phyloP scores from a whole-genome alignment of 1,140 invertebrate species.

The Subanguina moxae region DNA sequence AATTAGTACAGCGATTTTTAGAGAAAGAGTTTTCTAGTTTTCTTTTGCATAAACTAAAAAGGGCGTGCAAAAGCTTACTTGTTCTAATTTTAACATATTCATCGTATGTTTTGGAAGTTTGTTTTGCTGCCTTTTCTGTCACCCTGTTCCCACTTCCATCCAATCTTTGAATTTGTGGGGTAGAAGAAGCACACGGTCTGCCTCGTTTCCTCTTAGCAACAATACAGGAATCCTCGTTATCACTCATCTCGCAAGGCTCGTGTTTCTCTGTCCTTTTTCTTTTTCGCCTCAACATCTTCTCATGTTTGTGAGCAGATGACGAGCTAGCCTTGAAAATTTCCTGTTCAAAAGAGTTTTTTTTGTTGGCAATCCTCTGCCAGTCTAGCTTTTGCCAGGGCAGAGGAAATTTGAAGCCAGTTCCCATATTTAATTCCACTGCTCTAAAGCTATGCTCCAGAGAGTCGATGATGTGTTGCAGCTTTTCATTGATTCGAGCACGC shows the following conservation, averaged over 20 bases:
- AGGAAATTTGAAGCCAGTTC: slow-evolving; percentile 3
- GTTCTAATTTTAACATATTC: background rate
- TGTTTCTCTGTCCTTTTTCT: background rate
- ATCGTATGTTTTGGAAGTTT: background rate
- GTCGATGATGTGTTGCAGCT: slow-evolving; percentile 3
- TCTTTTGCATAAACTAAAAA: no score
- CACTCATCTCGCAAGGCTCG: background rate
- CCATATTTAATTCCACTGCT: slow-evolving; percentile 10
- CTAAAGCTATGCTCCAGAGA: slow-evolving; percentile 10
- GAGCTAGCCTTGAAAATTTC: background rate
- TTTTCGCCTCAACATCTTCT: background rate
- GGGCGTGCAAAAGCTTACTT: background rate
- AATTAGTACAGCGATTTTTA: no score
- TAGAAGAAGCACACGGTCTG: background rate
- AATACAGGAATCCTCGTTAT: background rate
- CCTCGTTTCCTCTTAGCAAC: slow-evolving; percentile 10
- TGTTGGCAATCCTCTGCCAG: background rate
- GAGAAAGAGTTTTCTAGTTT: no score
- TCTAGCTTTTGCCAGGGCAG: slow-evolving; percentile 5
- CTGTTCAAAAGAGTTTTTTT: background rate
- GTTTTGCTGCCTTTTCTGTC: background rate
- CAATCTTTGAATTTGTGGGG: background rate
- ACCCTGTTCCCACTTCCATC: background rate
- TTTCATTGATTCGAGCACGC: slow-evolving; percentile 9
- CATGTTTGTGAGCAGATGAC: background rate